phyloP scores from a whole-genome alignment of 2,797 vertebrate genomes.

The Cyclura pinguis region DNA sequence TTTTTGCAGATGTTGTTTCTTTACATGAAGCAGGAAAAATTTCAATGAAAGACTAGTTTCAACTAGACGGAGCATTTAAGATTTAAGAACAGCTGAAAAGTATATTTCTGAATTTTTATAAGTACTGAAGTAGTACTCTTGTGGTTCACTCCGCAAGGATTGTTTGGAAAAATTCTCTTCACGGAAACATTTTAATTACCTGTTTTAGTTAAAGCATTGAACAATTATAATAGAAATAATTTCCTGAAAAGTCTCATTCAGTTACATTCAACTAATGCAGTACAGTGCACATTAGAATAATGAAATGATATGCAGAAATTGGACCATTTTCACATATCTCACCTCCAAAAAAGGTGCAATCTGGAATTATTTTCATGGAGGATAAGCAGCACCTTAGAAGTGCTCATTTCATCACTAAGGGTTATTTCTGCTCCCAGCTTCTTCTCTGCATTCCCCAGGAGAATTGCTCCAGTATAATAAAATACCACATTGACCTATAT shows the following conservation, averaged over 20 bases:
- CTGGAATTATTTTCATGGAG: conserved; percentile 32
- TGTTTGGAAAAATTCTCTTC: conserved; percentile 55
- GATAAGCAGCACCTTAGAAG: conserved; percentile 35
- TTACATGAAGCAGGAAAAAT: conserved; percentile 29
- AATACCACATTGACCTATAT: neutral
- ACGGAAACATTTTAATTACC: conserved; percentile 54
- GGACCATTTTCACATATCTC: conserved; percentile 37
- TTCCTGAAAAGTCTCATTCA: conserved; percentile 29
- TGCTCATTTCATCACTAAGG: conserved; percentile 4
- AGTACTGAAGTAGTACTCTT: conserved; percentile 49
- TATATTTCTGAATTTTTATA: conserved; percentile 25
- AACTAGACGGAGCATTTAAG: conserved; percentile 45
- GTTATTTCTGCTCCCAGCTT: neutral
- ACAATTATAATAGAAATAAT: conserved; percentile 51
- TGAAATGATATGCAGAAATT: conserved; percentile 29
- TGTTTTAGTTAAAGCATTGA: conserved; percentile 47
- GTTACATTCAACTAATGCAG: conserved; percentile 45
- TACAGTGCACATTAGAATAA: conserved; percentile 34
- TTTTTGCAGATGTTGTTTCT: conserved; percentile 19
- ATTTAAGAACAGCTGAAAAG: conserved; percentile 43
- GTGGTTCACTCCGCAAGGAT: conserved; percentile 36
- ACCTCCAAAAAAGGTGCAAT: neutral
- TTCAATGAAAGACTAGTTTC: conserved; percentile 27
- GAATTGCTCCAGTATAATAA: neutral
- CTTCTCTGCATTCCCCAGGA: neutral